Base-by-base conservation (phyloP, 1,140 invertebrate genomes). In the Latrodectus geometricus region DNA sequence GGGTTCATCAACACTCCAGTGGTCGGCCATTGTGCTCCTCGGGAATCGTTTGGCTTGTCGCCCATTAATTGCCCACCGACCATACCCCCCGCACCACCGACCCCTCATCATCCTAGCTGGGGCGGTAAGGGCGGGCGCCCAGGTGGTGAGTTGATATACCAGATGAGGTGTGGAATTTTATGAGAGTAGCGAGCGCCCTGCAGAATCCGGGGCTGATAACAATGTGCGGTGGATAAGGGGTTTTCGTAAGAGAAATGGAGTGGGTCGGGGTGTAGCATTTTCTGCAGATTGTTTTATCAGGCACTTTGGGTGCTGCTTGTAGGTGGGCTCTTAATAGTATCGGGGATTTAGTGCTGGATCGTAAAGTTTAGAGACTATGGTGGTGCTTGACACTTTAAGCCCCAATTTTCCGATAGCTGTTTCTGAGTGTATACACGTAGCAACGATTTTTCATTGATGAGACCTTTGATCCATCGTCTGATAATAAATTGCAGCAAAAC, bases 1-100 rank as follows among this genome's bases (percentile, higher is more conserved):
- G 72, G 81, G 81, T 83, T 83, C 81, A 83, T 83, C 81, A 83
- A 83, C 81, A 75, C 79, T 73, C 81, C 70, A 82, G 50, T 82
- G 68, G 52, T 65, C 81, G 70, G 81, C 81, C 81, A 83, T 83
- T 83, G 81, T 83, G 66, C 66, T 61, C 78, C 49, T 20, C 48
- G 48, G 66, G 49, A 80, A 70, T 68, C 66, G 68, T 82, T 76
- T 82, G 80, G 80, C 80, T 82, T 82, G 80, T 82, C 69, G 80
- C 69, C 80, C 80, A 65, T 82, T 82, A 82, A 82, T 82, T 82
- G 80, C 66, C 68, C 66, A 21, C 54, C 50, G 48, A 23, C 48
- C 78, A 4, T 12, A 21, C 68, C n/a, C 48, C 70, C 70, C 70
- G 12, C 23, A 2, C 70, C 48, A 15, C 9, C n/a, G 48, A 50